Evolutionary conservation across 2,797 vertebrate genomes (phyloP).

Genomic region (Gallinago solitaria): DNA sequence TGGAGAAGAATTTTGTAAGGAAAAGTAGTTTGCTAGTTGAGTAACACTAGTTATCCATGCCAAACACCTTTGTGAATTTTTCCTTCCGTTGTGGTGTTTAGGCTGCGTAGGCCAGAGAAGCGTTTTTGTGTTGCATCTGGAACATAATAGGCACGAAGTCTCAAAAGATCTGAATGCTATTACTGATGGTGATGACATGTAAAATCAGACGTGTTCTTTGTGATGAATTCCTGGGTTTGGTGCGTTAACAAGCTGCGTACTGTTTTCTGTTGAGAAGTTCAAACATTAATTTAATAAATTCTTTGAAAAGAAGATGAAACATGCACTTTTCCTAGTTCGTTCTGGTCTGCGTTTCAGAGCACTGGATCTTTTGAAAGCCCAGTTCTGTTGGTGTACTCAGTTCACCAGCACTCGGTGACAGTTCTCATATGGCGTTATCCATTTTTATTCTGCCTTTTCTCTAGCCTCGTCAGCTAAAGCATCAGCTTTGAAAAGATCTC

Average conservation of each 20-base stretch:
- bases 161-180: neutral
- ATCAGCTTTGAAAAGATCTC: neutral
- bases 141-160: neutral
- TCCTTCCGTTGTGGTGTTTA: fast-evolving
- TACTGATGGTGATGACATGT: neutral
- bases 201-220: neutral
- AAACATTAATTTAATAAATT: neutral
- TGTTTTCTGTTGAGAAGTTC: neutral
- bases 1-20: neutral
- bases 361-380: neutral
- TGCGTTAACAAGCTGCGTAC: neutral
- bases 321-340: neutral
- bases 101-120: neutral
- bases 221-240: neutral
- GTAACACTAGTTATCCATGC: neutral
- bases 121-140: neutral
- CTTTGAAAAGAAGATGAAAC: neutral
- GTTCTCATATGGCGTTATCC: neutral
- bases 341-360: neutral
- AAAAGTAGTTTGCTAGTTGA: neutral
- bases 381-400: neutral
- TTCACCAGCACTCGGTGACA: neutral
- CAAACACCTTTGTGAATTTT: neutral
- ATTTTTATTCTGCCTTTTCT: neutral
- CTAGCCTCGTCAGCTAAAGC: neutral